Evolutionary conservation across 2,888 invertebrate genomes (phyloP).

Genomic region (Pterostichus niger): DNA sequence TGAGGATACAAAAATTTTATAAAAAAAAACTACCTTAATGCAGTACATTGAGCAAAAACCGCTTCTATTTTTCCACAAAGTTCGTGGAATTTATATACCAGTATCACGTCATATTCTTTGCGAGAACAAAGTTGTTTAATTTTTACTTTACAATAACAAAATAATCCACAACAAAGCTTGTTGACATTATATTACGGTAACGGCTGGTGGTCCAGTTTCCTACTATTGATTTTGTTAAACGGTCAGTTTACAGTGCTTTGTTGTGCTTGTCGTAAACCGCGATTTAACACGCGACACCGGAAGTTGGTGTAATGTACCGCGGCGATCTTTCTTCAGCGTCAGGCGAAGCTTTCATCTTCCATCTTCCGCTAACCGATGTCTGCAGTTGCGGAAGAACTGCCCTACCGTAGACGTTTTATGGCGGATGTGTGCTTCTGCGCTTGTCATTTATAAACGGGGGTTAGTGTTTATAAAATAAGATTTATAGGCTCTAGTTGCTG

Average conservation of each 20-base stretch:
- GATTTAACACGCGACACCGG: constrained; percentile 13
- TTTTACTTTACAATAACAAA: not conserved
- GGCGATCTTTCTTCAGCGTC: constrained; percentile 30
- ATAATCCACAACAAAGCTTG: not conserved
- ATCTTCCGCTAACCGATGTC: not conserved
- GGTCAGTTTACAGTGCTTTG: constrained; percentile 15
- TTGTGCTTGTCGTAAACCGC: not conserved
- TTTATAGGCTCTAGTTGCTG: not conserved
- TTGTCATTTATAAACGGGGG: constrained; percentile 6
- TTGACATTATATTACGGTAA: not conserved
- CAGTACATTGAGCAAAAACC: too few relatives aligned
- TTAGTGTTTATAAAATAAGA: constrained; percentile 11
- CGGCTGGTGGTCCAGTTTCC: not conserved
- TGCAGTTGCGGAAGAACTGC: too few relatives aligned
- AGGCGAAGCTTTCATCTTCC: not conserved
- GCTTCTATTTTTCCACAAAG: too few relatives aligned
- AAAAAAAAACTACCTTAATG: too few relatives aligned
- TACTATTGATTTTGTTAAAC: constrained; percentile 27
- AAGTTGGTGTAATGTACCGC: constrained; percentile 22
- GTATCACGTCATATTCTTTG: not conserved
- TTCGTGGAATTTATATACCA: not conserved
- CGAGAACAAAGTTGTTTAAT: not conserved
- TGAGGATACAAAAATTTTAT: too few relatives aligned
- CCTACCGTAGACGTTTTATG: not conserved
- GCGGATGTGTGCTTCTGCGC: not conserved